Evolutionary conservation across 2,113 vertebrate species (phyloP).

Genomic region (Rhinolophus ferrumequinum): DNA sequence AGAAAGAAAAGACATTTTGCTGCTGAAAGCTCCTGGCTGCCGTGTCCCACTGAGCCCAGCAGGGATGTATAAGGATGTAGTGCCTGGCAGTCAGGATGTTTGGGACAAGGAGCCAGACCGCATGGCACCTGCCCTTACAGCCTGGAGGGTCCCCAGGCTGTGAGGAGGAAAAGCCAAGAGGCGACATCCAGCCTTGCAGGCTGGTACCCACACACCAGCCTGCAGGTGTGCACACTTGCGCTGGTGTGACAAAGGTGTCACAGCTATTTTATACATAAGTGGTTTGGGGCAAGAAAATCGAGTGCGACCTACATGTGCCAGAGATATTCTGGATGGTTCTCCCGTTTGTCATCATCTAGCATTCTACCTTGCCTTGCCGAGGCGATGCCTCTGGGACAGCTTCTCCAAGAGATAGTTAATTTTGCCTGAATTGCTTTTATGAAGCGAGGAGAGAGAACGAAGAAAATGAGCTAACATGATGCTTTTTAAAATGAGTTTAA

Average conservation of each 20-base stretch:
- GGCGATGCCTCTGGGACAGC: not conserved
- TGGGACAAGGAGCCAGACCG: rapidly evolving
- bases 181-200: not conserved
- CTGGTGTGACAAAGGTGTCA: not conserved
- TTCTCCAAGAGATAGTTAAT: not conserved
- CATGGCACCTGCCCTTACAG: not conserved
- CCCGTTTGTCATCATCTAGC: rapidly evolving
- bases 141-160: not conserved
- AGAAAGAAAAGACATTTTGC: not conserved
- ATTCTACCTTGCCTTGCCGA: not conserved
- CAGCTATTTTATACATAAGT: not conserved
- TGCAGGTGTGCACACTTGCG: not conserved
- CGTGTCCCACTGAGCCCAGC: rapidly evolving
- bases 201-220: not conserved
- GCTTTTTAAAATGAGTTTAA: constrained; percentile 24
- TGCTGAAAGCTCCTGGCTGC: not conserved
- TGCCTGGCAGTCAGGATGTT: not conserved
- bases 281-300: not conserved
- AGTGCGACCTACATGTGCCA: not conserved
- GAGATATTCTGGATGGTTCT: not conserved
- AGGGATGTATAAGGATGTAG: rapidly evolving
- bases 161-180: rapidly evolving
- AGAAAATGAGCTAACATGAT: not conserved
- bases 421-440: not conserved
- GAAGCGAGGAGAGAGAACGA: not conserved